Conservation (phyloP, 2,888 invertebrate species). For the Sclerodermus sp. region DNA sequence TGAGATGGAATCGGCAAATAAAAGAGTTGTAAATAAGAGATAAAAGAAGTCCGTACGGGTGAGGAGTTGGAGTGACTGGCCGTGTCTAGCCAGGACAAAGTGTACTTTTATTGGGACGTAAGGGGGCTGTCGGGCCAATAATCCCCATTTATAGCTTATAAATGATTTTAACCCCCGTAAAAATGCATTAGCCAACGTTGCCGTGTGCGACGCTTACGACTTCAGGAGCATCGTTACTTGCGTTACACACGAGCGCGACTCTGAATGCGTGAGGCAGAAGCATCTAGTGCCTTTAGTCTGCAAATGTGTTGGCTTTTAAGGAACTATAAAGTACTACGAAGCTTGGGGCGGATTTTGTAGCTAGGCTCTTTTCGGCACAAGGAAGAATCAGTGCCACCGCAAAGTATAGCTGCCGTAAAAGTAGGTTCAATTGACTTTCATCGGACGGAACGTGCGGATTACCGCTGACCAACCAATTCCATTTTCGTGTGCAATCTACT, state of each 20-base stretch:
- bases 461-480: no score
- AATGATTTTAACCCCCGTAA: constrained; percentile 56
- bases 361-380: constrained; percentile 9
- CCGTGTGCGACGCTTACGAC: constrained; percentile 32
- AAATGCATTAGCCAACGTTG: constrained; percentile 50
- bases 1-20: constrained; percentile 58
- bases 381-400: neutral
- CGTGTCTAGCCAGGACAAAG: constrained; percentile 51
- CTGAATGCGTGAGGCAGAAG: constrained; percentile 15
- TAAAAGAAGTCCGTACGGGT: constrained; percentile 38
- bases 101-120: constrained; percentile 54
- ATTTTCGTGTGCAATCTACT: no score
- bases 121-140: constrained; percentile 47
- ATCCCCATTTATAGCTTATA: constrained; percentile 57
- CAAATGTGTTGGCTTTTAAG: constrained; percentile 41
- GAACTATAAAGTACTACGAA: constrained; percentile 40
- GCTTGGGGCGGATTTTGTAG: constrained; percentile 24
- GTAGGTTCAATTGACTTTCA: constrained; percentile 9
- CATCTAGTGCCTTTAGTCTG: constrained; percentile 19
- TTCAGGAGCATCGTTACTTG: constrained; percentile 5
- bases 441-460: constrained; percentile 1
- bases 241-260: constrained; percentile 1
- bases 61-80: constrained; percentile 48
- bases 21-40: constrained; percentile 58
- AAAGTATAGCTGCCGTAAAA: constrained; percentile 7